Evolutionary conservation across 2,113 vertebrate species (phyloP).

Genomic region (Chinchilla lanigera): DNA sequence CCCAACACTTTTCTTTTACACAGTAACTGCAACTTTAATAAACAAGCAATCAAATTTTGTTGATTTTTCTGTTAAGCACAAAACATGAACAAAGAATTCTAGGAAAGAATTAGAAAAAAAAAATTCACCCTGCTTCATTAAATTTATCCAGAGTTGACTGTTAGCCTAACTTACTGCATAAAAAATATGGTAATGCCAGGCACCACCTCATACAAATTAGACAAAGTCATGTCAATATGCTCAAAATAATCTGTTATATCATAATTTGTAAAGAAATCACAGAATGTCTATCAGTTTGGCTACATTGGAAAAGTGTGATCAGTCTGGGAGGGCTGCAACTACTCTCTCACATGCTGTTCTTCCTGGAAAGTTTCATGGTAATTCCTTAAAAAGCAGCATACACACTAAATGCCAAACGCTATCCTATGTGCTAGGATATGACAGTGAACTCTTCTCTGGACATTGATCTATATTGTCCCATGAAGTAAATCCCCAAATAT

Average conservation of each 20-base stretch:
- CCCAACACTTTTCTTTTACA: not conserved
- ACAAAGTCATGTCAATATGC: not conserved
- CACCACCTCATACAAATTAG: not conserved
- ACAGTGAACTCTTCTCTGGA: not conserved
- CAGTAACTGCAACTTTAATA: not conserved
- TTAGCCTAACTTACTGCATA: not conserved
- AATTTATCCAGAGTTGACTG: not conserved
- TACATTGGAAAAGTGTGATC: constrained; percentile 77
- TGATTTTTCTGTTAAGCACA: not conserved
- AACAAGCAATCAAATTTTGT: not conserved
- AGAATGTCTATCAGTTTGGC: constrained; percentile 81
- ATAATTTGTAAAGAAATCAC: constrained; percentile 76
- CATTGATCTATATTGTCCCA: not conserved
- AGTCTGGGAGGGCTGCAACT: constrained; percentile 92
- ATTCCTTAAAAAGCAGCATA: not conserved
- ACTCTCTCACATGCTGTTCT: constrained; percentile 92
- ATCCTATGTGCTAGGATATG: not conserved
- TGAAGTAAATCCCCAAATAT: not conserved
- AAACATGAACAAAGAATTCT: not conserved
- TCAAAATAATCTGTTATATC: not conserved
- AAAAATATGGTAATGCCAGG: not conserved
- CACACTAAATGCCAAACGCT: not conserved
- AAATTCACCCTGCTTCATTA: not conserved
- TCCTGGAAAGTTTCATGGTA: constrained; percentile 86
- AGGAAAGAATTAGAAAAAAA: not conserved